Base-by-base conservation (phyloP, 2,113 vertebrate species). In the Ictalurus furcatus region DNA sequence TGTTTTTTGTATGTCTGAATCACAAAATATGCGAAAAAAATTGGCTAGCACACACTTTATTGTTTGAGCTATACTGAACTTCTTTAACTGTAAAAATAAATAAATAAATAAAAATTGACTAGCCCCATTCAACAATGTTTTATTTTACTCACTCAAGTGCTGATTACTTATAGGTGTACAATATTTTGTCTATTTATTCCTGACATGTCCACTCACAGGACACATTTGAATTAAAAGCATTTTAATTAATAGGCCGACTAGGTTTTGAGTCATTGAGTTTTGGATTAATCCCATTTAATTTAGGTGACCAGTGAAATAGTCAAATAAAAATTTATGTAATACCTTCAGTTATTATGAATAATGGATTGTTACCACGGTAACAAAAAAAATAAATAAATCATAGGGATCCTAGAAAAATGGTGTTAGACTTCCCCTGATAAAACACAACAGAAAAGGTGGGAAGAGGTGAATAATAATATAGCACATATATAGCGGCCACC, bases 381-480 rank as follows among this genome's bases (percentile, higher is more conserved):
- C 76, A 23, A 14, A 71, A 14, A 19, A 5, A 13, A 30, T 1
- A 21, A 8, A 25, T 13, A 25, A 44, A 76, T 6, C 13, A 79
- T 30, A 48, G 5, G 52, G 16, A 6, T 6, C 28, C 28, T 37
- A 16, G 21, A 40, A 63, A 12, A 58, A 28, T 40, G 30, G 9
- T 28, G 81, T 40, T 61, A 6, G 54, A 48, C 28, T 44, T 61
- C 8, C 37, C 13, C 37, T 84, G 54, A 48, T 69, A 88, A 82
- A 84, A 61, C 58, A 84, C 34, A 37, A 23, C 3, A 59, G 21
- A 59, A 82, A 37, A 80, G 40, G 28, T 28, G 59, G 16, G 13
- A 61, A 58, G 80, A 81, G 83, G 73, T 89, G 80, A 85, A 91
- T 89, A 89, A 56, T 81, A 86, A 89, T 89, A 80, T 37, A 81